Percentiles rank a stretch among this genome's conserved stretches.
Evolutionary conservation across 2,888 invertebrate species (phyloP).

Genomic region (Netelia virgata): DNA sequence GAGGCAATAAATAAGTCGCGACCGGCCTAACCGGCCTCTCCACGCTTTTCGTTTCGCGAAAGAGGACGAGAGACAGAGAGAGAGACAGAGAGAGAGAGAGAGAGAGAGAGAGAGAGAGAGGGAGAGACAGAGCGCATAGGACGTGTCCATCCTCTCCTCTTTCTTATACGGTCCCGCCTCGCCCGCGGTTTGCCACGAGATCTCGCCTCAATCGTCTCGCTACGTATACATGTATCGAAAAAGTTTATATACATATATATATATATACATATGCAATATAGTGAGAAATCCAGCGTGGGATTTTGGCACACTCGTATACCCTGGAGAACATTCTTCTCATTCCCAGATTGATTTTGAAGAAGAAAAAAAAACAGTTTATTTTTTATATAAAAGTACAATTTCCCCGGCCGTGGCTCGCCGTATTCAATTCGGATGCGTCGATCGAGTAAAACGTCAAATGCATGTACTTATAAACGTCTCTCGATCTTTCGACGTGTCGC

Average conservation of each 20-base stretch:
- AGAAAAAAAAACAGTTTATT: not conserved
- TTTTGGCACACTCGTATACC: slow-evolving; percentile 27
- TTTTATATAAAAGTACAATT: not conserved
- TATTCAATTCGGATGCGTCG: slow-evolving; percentile 37
- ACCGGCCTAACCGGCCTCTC: slow-evolving; percentile 84
- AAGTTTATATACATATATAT: not conserved
- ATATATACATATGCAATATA: not conserved
- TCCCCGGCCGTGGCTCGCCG: not conserved
- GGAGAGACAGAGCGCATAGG: slow-evolving; percentile 65
- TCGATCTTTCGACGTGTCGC: slow-evolving; percentile 17
- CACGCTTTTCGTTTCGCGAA: slow-evolving; percentile 81
- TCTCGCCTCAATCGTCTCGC: slow-evolving; percentile 35
- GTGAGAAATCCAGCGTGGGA: slow-evolving; percentile 41
- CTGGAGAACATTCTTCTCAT: slow-evolving; percentile 14
- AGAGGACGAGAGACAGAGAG: slow-evolving; percentile 32
- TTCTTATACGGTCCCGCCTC: slow-evolving; percentile 73
- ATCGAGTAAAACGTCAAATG: slow-evolving; percentile 54
- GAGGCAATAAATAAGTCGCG: slow-evolving; percentile 85
- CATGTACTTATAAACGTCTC: slow-evolving; percentile 25
- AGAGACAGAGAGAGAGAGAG: too few species aligned
- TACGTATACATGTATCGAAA: not conserved
- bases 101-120: slow-evolving; percentile 33
- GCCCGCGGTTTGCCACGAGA: slow-evolving; percentile 62
- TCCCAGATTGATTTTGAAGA: slow-evolving; percentile 6
- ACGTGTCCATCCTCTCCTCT: slow-evolving; percentile 81